Base-by-base conservation (phyloP, 2,113 vertebrate genomes). In the Octodon degus region DNA sequence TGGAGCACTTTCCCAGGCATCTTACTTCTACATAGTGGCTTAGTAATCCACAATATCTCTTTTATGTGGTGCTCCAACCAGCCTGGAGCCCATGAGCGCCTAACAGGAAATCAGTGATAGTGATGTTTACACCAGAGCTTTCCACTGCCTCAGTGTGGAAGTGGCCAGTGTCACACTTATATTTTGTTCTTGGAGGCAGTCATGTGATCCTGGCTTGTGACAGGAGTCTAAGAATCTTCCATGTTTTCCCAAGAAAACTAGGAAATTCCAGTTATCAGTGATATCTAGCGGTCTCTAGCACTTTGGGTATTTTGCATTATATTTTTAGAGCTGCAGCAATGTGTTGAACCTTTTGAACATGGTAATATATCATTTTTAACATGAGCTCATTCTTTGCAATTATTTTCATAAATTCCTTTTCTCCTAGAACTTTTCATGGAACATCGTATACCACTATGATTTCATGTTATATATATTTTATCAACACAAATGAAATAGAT, bases 161-260 rank as follows among this genome's bases (percentile, higher is more conserved):
- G 47, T 13, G 32, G 9, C 53, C 10, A 1, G 1, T 5, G 3
- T 16, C 32, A 53, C 0, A 11, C 2, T 81, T 1, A 3, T 25
- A 14, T 67, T 67, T 27, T 32, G 40, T n/a, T 30, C 0, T 5
- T 76, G 68, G 9, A 86, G 68, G 5, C 24, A 47, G 37, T 55
- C 24, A 16, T 1, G 34, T 4, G 20, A 0, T 1, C 4, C 30
- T 43, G 27, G 2, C 34, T 43, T 47, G 24, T 7, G 53, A 27
- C 32, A 77, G 13, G 37, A 30, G 17, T 5, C 24, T 19, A 37
- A 65, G 58, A 55, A 25, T 25, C 27, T 82, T 63, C 32, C 53
- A 8, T 93, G 55, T 88, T 85, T 20, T 13, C 25, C 32, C 32
- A 9, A n/a, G n/a, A 79, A 88, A 74, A 13, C 12, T 32, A 55